Conservation (phyloP, 2,113 vertebrate species). For the Tetrao urogallus region DNA sequence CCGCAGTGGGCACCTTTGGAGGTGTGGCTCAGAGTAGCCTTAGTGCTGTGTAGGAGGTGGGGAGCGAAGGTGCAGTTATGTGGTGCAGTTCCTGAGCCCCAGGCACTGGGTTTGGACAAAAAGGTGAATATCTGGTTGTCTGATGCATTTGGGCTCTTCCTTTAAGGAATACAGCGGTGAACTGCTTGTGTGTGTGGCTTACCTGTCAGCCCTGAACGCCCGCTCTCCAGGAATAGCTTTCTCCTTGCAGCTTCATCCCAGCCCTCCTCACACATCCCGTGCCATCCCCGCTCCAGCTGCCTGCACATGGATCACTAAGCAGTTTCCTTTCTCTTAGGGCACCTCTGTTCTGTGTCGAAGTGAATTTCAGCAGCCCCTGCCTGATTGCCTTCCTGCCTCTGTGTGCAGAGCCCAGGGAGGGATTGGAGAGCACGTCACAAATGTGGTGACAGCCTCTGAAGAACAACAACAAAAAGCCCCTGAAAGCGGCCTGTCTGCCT, state of each 20-base stretch:
- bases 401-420: not conserved
- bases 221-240: not conserved
- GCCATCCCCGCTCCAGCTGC: not conserved
- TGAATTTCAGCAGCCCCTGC: constrained; percentile 6
- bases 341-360: not conserved
- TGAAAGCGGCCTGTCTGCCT: not conserved
- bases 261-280: not conserved
- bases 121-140: not conserved
- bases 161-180: not conserved
- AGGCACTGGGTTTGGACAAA: not conserved
- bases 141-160: not conserved
- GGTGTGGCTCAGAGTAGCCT: not conserved
- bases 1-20: not conserved
- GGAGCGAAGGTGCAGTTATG: fast-evolving
- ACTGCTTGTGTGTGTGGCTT: fast-evolving
- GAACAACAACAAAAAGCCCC: not conserved
- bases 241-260: not conserved
- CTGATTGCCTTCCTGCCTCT: not conserved
- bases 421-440: not conserved
- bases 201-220: not conserved
- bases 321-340: constrained; percentile 42
- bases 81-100: not conserved
- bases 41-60: not conserved
- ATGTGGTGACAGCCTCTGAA: constrained; percentile 19
- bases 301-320: not conserved